A percentile compares a stretch with the other conserved stretches of the same genome.
Evolutionary conservation across 2,888 invertebrate species (phyloP).

Genomic region (Volucella inflata): DNA sequence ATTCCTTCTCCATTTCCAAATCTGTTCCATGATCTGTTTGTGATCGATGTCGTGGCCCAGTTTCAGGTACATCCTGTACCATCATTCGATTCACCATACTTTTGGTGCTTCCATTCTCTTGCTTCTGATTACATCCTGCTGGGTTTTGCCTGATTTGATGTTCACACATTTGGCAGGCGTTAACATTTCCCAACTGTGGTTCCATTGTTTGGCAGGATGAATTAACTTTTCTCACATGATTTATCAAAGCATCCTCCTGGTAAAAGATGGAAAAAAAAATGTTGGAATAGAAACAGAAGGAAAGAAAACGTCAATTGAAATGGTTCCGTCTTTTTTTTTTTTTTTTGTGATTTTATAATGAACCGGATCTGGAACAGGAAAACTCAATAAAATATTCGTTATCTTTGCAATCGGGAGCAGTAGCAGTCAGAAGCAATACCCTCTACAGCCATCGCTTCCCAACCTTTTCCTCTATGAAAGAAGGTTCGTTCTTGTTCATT

Average conservation of each 20-base stretch:
- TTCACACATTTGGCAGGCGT: conserved; percentile 72
- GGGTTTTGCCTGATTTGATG: conserved; percentile 54
- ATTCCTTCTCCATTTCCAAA: conserved; percentile 29
- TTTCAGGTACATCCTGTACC: not conserved
- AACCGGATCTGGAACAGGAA: conserved; percentile 73
- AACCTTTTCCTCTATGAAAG: not conserved
- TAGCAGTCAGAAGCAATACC: conserved; percentile 9
- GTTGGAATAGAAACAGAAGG: conserved; percentile 9
- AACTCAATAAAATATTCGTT: conserved; percentile 75
- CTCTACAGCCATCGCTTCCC: not conserved
- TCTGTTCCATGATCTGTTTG: conserved; percentile 38
- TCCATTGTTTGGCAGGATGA: conserved; percentile 71
- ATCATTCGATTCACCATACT: conserved; percentile 16
- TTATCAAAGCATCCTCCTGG: conserved; percentile 70
- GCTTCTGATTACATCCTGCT: conserved; percentile 67
- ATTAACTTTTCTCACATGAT: conserved; percentile 72
- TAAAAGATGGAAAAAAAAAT: conserved; percentile 16
- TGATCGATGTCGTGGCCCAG: conserved; percentile 45
- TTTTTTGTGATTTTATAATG: conserved; percentile 62
- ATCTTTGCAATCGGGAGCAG: conserved; percentile 62
- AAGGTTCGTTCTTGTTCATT: conserved; percentile 13
- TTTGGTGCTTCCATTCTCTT: conserved; percentile 40
- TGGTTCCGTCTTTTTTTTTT: conserved; percentile 45
- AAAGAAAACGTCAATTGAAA: conserved; percentile 59
- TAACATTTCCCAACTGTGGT: conserved; percentile 58